A percentile compares a stretch with the other conserved stretches of the same genome.
phyloP scores from a whole-genome alignment of 2,888 invertebrate genomes.

The Rhopalosiphum nymphaeae region DNA sequence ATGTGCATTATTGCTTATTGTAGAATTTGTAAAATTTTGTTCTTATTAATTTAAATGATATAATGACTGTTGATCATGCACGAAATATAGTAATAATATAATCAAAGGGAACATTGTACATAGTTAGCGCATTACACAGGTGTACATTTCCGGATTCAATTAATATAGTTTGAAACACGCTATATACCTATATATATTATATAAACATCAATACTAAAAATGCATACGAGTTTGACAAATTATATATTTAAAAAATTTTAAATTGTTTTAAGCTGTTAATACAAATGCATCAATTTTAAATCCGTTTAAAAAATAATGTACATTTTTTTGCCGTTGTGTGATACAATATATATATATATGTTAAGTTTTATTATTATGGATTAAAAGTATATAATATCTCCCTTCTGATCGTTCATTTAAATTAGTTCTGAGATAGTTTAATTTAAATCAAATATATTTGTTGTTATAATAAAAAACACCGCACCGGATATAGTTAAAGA shows the following conservation, averaged over 20 bases:
- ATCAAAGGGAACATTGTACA: background rate
- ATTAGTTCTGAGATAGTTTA: background rate
- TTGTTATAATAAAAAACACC: background rate
- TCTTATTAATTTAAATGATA: background rate
- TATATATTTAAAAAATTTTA: background rate
- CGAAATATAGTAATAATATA: background rate
- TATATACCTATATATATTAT: background rate
- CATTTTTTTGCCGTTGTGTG: background rate
- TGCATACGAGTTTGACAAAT: background rate
- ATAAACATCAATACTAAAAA: background rate
- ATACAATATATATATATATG: no score
- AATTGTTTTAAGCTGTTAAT: background rate
- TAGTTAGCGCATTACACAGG: background rate
- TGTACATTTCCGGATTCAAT: background rate
- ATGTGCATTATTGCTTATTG: background rate
- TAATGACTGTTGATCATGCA: background rate
- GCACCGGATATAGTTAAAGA: background rate
- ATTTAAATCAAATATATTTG: background rate
- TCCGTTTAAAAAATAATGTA: background rate
- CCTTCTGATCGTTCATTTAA: background rate
- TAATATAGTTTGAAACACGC: background rate
- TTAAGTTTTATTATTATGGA: background rate
- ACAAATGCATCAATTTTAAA: background rate
- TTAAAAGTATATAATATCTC: background rate
- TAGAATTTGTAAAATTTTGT: background rate